Conservation (phyloP, 2,113 vertebrate genomes). For the Sorex araneus region DNA sequence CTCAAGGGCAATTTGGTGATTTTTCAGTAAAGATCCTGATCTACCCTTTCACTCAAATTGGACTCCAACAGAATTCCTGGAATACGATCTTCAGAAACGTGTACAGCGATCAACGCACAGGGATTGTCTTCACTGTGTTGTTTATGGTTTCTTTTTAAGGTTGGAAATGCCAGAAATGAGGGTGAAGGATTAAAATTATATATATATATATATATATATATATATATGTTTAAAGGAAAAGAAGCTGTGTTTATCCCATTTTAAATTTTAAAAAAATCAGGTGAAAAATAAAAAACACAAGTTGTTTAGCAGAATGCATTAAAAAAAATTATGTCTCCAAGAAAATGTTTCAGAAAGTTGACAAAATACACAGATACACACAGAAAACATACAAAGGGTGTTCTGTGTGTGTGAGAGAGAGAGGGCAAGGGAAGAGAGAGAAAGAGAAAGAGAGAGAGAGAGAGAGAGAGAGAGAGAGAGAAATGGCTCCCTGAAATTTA, state of each 20-base stretch:
- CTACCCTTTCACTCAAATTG: background rate
- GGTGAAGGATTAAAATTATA: background rate
- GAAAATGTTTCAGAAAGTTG: background rate
- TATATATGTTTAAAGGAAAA: background rate
- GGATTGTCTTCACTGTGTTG: background rate
- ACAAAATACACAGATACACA: conserved; percentile 8
- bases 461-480: no score
- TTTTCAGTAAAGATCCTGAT: background rate
- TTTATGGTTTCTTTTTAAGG: conserved; percentile 9
- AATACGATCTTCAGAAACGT: background rate
- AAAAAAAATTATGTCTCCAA: background rate
- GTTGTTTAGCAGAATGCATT: background rate
- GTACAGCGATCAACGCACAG: background rate
- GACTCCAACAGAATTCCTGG: background rate
- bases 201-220: background rate
- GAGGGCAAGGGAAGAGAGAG: no score
- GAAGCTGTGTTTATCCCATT: background rate
- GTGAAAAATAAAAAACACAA: conserved; percentile 38
- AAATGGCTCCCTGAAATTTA: background rate
- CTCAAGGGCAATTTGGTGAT: conserved; percentile 11
- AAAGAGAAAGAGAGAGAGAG: background rate
- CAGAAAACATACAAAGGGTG: background rate
- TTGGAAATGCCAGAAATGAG: background rate
- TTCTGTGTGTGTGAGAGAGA: background rate
- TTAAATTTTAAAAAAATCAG: background rate